Percentiles rank a stretch among this genome's conserved stretches.
Evolutionary conservation across 2,888 invertebrate genomes (phyloP).

Genomic region (Aelia acuminata): DNA sequence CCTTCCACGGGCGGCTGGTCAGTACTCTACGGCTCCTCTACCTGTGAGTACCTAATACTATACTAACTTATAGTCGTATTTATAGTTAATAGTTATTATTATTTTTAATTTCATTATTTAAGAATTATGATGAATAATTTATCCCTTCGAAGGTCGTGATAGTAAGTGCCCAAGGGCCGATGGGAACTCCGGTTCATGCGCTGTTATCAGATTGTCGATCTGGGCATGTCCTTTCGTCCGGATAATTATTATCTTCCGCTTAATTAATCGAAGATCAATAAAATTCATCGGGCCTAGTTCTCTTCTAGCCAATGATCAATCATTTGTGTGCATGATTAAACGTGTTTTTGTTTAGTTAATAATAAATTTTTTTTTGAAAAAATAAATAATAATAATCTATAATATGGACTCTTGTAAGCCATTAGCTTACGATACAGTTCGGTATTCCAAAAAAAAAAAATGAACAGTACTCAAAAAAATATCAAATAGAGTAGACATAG

Average conservation of each 20-base stretch:
- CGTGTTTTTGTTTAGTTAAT: background rate
- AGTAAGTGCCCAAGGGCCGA: background rate
- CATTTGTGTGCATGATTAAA: background rate
- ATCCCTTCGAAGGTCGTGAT: background rate
- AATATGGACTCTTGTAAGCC: too few relatives aligned
- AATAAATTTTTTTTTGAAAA: too few relatives aligned
- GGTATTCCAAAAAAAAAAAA: too few relatives aligned
- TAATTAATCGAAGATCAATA: constrained; percentile 23
- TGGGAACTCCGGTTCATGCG: background rate
- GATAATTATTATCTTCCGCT: constrained; percentile 29
- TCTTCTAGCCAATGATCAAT: background rate
- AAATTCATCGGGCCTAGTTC: background rate
- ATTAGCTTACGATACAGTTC: too few relatives aligned
- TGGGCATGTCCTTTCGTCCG: background rate
- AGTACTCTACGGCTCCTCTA: constrained; percentile 43
- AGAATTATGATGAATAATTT: background rate
- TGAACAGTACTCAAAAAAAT: too few relatives aligned
- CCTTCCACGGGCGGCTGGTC: constrained; percentile 43
- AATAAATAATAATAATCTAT: too few relatives aligned
- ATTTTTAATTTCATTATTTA: background rate
- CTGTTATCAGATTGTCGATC: constrained; percentile 18
- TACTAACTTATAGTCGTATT: constrained; percentile 6
- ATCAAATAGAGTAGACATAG: too few relatives aligned
- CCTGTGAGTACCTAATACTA: constrained; percentile 14
- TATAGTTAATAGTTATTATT: background rate